Evolutionary conservation across 2,113 vertebrate species (phyloP).

Genomic region (Bubo blakistoni): DNA sequence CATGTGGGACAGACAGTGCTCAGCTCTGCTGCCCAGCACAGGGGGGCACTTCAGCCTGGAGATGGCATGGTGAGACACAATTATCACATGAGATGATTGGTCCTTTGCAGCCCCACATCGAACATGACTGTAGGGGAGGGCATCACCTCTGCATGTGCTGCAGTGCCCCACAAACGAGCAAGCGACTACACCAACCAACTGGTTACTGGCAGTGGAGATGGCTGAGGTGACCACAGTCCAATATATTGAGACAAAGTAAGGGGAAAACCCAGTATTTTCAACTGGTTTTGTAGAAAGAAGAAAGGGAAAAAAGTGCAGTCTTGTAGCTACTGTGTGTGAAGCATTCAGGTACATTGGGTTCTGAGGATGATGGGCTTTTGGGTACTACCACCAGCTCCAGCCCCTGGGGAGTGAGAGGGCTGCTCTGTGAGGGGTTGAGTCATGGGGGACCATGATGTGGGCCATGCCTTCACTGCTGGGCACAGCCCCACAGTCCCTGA

Average conservation of each 20-base stretch:
- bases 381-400: neutral
- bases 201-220: neutral
- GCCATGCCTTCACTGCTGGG: neutral
- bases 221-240: neutral
- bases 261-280: neutral
- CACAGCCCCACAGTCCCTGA: neutral
- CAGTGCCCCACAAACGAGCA: neutral
- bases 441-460: fast-evolving
- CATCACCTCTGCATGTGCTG: fast-evolving
- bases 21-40: neutral
- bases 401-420: neutral
- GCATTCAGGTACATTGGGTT: neutral
- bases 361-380: neutral
- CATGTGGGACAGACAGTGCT: neutral
- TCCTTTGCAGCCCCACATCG: neutral
- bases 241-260: neutral
- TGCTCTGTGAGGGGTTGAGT: neutral
- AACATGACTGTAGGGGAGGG: neutral
- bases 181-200: neutral
- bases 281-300: neutral
- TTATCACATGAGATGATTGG: fast-evolving
- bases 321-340: neutral
- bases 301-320: neutral
- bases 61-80: fast-evolving
- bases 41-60: neutral